Evolutionary conservation across 1,140 invertebrate genomes (phyloP).

Genomic region (Phymastichus coffea): DNA sequence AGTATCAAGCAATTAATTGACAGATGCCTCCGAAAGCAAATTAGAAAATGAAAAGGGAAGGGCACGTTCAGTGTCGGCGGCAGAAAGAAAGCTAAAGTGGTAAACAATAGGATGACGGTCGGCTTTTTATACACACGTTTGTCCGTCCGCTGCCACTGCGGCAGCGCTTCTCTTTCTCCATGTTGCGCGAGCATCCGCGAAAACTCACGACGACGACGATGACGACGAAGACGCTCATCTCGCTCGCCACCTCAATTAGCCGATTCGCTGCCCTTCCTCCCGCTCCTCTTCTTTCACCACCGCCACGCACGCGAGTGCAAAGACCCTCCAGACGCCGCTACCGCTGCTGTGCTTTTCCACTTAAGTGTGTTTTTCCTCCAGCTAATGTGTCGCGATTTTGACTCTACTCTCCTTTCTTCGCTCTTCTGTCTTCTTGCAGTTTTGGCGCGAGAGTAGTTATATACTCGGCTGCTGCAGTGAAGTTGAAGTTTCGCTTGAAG

Average conservation of each 20-base stretch:
- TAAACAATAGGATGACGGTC: too few species aligned
- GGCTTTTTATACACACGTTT: too few species aligned
- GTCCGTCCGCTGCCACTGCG: too few species aligned
- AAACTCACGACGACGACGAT: slow-evolving; percentile 30
- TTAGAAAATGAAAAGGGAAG: slow-evolving; percentile 23
- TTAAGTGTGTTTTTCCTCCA: background rate
- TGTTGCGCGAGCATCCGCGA: too few species aligned
- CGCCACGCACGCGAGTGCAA: slow-evolving; percentile 9
- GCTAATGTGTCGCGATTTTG: slow-evolving; percentile 1
- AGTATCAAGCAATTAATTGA: too few species aligned
- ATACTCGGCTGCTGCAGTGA: background rate
- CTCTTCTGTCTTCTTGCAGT: background rate
- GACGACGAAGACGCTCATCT: slow-evolving; percentile 44
- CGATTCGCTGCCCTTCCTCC: slow-evolving; percentile 16
- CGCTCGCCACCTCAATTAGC: slow-evolving; percentile 19
- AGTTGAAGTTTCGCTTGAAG: background rate
- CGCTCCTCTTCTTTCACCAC: too few species aligned
- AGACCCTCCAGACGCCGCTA: slow-evolving; percentile 1
- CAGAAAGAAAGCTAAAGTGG: slow-evolving; percentile 9
- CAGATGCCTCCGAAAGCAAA: too few species aligned
- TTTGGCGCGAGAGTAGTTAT: background rate
- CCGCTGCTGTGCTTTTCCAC: background rate
- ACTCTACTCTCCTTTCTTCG: too few species aligned
- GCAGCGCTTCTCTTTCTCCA: background rate
- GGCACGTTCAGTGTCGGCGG: too few species aligned